These are phyloP conservation scores for Nineta flava DNA, from an alignment of 2,888 invertebrate species.

Conservation along the genomic window DNA sequence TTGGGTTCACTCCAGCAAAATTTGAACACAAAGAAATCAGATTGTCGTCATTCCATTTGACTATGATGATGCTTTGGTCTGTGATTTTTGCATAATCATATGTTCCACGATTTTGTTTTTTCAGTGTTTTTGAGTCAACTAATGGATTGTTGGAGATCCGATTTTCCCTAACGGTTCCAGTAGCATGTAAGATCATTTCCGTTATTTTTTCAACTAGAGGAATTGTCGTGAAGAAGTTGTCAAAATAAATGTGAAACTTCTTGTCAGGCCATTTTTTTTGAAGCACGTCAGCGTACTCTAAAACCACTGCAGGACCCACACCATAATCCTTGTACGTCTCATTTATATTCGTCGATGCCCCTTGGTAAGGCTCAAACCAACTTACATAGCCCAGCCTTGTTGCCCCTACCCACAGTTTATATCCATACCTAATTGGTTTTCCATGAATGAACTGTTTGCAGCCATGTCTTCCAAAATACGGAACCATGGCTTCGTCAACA, in stretches of 20 bases:
- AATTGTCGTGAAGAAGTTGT: neutral
- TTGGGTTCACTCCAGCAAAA: neutral
- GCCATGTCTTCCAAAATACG: slow-evolving; percentile 16
- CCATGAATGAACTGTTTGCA: slow-evolving; percentile 3
- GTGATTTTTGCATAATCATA: neutral
- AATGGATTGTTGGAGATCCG: neutral
- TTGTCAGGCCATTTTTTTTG: neutral
- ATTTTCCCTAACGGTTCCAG: slow-evolving; percentile 1
- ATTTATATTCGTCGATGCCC: neutral
- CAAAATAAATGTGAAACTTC: slow-evolving; percentile 1
- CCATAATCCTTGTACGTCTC: slow-evolving; percentile 2
- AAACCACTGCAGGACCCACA: slow-evolving; percentile 2
- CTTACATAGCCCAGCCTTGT: neutral
- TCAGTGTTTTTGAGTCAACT: neutral
- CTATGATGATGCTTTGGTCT: neutral
- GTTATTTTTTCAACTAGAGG: neutral
- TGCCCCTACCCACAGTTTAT: slow-evolving; percentile 4
- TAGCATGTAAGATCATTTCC: neutral
- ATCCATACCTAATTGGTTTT: slow-evolving; percentile 4
- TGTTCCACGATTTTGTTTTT: neutral
- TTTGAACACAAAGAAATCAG: neutral
- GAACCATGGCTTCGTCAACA: slow-evolving; percentile 22
- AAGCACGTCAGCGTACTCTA: slow-evolving; percentile 1
- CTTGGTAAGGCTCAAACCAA: slow-evolving; percentile 5
- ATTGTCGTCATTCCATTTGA: slow-evolving; percentile 1